Evolutionary conservation across 2,888 invertebrate species (phyloP).

Genomic region (Diplazon laetatorius): DNA sequence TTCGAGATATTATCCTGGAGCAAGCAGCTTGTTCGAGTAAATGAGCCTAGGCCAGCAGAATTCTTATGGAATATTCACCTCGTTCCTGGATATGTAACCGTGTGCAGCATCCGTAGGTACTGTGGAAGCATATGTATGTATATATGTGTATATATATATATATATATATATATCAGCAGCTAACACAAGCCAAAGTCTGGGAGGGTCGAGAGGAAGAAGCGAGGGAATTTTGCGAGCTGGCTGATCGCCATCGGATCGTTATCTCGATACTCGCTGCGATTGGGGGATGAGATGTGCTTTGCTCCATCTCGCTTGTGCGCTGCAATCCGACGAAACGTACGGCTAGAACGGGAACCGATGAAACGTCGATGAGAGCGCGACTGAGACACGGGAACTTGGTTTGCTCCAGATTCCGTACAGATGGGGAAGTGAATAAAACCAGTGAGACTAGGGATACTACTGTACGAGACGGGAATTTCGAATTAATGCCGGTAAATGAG

Average conservation of each 20-base stretch:
- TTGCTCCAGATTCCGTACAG: constrained; percentile 52
- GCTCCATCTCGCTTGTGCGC: constrained; percentile 25
- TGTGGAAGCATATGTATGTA: not conserved
- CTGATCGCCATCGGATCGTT: constrained; percentile 67
- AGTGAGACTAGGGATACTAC: constrained; percentile 24
- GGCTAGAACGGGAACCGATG: constrained; percentile 44
- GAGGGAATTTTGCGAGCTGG: constrained; percentile 62
- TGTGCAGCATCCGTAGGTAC: too few species aligned
- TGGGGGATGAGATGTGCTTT: constrained; percentile 56
- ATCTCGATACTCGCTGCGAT: constrained; percentile 65
- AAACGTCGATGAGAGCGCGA: constrained; percentile 45
- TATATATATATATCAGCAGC: constrained; percentile 20
- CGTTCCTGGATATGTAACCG: not conserved
- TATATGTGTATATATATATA: too few species aligned
- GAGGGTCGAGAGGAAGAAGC: constrained; percentile 38
- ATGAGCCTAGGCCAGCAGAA: constrained; percentile 54
- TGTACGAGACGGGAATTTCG: constrained; percentile 60
- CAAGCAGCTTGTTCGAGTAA: constrained; percentile 28
- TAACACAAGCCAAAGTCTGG: constrained; percentile 40
- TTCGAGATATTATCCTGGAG: constrained; percentile 34
- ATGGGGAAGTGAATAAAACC: constrained; percentile 35
- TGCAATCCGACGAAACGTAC: constrained; percentile 51
- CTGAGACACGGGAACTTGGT: constrained; percentile 27
- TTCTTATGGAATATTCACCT: constrained; percentile 37
- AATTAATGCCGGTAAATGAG: constrained; percentile 49